Percentiles rank a stretch among this genome's conserved stretches.
These are phyloP conservation scores for Micropterix aruncella DNA, from an alignment of 2,888 invertebrate genomes.

Conservation along the genomic window DNA sequence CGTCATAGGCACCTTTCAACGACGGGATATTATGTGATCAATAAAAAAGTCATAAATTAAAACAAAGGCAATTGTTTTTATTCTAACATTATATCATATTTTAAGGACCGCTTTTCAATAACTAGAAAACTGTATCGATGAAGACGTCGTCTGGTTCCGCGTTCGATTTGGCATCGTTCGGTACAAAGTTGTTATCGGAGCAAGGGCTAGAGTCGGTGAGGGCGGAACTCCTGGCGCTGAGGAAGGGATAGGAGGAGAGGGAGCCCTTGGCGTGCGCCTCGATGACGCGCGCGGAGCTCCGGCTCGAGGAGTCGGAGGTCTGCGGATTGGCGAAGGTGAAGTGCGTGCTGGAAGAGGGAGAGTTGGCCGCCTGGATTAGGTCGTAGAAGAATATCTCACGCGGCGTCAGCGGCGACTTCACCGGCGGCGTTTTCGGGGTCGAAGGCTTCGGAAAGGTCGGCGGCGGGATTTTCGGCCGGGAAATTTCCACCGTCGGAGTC, in stretches of 20 bases:
- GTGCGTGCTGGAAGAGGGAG: constrained; percentile 9
- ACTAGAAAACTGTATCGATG: too few species aligned
- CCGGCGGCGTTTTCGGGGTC: not conserved
- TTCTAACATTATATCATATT: too few species aligned
- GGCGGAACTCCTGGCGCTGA: constrained; percentile 1
- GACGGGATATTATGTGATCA: too few species aligned
- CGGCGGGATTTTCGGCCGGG: not conserved
- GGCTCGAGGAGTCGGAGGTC: not conserved
- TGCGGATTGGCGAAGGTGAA: constrained; percentile 4
- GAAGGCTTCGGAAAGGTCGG: not conserved
- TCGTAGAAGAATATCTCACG: constrained; percentile 26
- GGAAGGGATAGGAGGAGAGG: constrained; percentile 5
- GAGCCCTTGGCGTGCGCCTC: constrained; percentile 5
- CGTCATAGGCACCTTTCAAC: too few species aligned
- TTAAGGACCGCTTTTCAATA: too few species aligned
- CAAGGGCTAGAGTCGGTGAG: not conserved
- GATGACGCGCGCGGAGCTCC: constrained; percentile 4
- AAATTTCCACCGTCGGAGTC: not conserved
- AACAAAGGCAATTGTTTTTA: too few species aligned
- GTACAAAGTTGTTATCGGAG: not conserved
- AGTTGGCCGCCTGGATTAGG: constrained; percentile 18
- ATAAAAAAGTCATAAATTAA: too few species aligned
- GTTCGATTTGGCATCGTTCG: not conserved
- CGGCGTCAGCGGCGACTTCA: constrained; percentile 19
- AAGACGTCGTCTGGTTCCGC: not conserved